A percentile compares a stretch with the other conserved stretches of the same genome.
These are phyloP conservation scores for Ploceus nigricollis DNA, from an alignment of 2,113 vertebrate genomes.

Conservation along the genomic window DNA sequence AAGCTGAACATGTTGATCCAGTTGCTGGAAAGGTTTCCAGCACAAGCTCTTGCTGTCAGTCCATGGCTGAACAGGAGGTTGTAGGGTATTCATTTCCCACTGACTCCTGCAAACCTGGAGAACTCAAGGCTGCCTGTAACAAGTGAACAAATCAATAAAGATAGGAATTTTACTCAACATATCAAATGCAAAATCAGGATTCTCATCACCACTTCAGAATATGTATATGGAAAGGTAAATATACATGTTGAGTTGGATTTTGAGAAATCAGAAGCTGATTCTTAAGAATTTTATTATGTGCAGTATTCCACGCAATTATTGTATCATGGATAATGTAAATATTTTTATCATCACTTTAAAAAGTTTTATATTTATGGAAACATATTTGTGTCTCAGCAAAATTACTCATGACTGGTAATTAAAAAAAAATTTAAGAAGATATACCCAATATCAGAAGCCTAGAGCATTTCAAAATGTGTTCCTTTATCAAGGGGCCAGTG, in stretches of 20 bases:
- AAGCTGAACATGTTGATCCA: neutral
- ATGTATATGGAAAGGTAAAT: neutral
- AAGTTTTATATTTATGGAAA: neutral
- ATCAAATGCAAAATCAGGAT: neutral
- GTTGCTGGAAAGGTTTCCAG: neutral
- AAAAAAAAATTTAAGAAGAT: neutral
- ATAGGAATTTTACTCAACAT: neutral
- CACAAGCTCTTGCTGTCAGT: neutral
- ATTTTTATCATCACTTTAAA: neutral
- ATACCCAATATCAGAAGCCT: neutral
- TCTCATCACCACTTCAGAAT: neutral
- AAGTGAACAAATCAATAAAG: neutral
- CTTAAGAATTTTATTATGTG: neutral
- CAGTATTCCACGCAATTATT: neutral
- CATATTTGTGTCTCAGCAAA: neutral
- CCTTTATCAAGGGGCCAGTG: neutral
- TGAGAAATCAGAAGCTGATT: neutral
- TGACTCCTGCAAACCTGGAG: neutral
- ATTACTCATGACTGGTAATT: neutral
- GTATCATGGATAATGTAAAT: neutral
- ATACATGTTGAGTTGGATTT: neutral
- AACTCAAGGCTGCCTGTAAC: neutral
- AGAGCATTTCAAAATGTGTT: neutral
- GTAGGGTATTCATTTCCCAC: neutral
- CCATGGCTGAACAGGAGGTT: accelerated